Evolutionary conservation across 30 jellyfish, hydroid and myxozoan species (phyloP).

Genomic region (Hydractinia echinata): DNA sequence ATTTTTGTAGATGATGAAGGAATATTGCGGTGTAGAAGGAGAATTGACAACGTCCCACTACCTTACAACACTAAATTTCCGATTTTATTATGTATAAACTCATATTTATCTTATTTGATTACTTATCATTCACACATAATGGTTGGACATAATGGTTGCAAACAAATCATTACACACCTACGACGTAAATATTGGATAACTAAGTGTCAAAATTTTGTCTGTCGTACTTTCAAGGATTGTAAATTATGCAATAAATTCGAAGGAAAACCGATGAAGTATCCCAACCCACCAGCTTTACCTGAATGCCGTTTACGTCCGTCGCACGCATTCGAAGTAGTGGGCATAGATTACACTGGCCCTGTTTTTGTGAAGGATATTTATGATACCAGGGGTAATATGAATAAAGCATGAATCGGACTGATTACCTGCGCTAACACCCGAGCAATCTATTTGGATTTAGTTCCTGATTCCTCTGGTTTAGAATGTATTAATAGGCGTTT

Average conservation of each 20-base stretch:
- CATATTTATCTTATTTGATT: not conserved
- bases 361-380: not conserved
- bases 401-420: not conserved
- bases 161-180: not conserved
- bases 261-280: not conserved
- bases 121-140: not conserved
- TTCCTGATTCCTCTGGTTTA: not conserved
- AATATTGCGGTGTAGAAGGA: not conserved
- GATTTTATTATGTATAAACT: not conserved
- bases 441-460: slow-evolving; percentile 8
- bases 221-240: not conserved
- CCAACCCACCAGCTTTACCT: not conserved
- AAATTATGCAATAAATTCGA: not conserved
- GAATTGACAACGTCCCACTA: no score
- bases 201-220: not conserved
- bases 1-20: not conserved
- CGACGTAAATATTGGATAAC: slow-evolving; percentile 10
- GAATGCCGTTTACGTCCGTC: not conserved
- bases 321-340: slow-evolving; percentile 1
- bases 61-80: no score
- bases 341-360: not conserved
- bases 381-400: not conserved
- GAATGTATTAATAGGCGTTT: slow-evolving; percentile 2
- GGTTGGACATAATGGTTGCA: slow-evolving; percentile 7
- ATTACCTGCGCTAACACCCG: not conserved